Base-by-base conservation (phyloP, 2,113 vertebrate species). In the Spilogale gracilis region DNA sequence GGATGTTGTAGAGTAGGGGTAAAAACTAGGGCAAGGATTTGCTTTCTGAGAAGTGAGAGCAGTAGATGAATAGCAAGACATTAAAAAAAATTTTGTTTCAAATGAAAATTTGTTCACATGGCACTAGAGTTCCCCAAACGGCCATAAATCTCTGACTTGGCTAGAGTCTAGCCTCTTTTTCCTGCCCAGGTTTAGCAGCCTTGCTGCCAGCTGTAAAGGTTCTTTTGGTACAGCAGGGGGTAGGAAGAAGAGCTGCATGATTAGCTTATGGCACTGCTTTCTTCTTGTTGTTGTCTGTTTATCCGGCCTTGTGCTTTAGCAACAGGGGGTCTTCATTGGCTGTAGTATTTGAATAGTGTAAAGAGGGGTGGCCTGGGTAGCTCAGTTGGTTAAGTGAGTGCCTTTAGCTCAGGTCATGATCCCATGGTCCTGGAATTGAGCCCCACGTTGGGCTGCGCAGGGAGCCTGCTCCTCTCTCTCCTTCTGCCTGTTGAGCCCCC, bases 71-170 rank as follows among this genome's bases (percentile, higher is more conserved):
- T 60, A 93, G 56, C 23, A 85, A 92, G 58, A 71, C 21, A 21
- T 65, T 7, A 13, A 63, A 12, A 54, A 63, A 65, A 84, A 38
- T 38, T 25, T 91, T 1, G 18, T 89, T 98, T 93, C 89, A 83
- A 82, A 52, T 93, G 92, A 94, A 92, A 96, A 95, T 96, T 92
- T 97, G 88, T 95, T 96, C 65, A 89, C 80, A 91, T 84, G 85
- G 91, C 25, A 63, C 91, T 6, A 4, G 65, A 79, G 86, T 89
- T 95, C 85, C 76, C 86, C 27, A 85, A 91, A 91, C 63, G 67
- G 20, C 61, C 48, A 76, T 94, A 94, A 96, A 95, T 89, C 67
- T 65, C 58, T 21, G 73, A 86, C 20, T 86, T 97, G 93, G 85
- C 94, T 91, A 21, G 45, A 89, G 48, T 63, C 32, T 81, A 21